Base-by-base conservation (phyloP, 2,797 vertebrate genomes). In the Chelmon rostratus region DNA sequence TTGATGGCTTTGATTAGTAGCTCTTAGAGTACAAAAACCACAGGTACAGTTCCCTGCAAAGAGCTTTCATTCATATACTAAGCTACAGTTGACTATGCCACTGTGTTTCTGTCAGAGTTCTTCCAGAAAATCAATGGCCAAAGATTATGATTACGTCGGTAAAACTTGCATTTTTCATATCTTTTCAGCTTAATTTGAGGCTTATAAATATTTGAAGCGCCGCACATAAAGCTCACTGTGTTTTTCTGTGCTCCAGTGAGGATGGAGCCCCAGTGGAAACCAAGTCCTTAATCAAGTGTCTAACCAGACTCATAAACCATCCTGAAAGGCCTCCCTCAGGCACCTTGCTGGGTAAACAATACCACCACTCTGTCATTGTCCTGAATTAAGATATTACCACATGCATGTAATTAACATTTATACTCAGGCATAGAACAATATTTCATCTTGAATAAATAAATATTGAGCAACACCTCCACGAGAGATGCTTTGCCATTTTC, bases 401-500 rank as follows among this genome's bases (percentile, higher is more conserved):
- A 86, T 53, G 82, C 88, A 88, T 90, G 86, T 82, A 78, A 91
- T 93, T 93, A 92, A 89, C 91, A 92, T 92, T 92, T 91, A 76
- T 88, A 84, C 82, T 82, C 69, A 50, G 70, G 67, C 82, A 44
- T 73, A 54, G 15, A 47, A 82, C 82, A 52, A 88, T 91, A 68
- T 78, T 89, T 91, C 81, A 88, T 88, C 38, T 73, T 87, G 84
- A 92, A 89, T 71, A 86, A 91, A 87, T 85, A 81, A 82, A 88
- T 85, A 88, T 65, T 74, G 68, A 88, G 77, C n/a, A 21, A 80
- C 73, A 82, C 61, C 63, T 83, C 47, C 16, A 8, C 69, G 64
- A 87, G 78, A 80, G 88, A 87, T 67, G 76, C 28, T 63, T 38
- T 4, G 18, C 75, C 25, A 33, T n/a, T 50, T 38, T n/a, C 16